Base-by-base conservation (phyloP, 1,140 invertebrate species). In the Pygmarrhopalites habei region DNA sequence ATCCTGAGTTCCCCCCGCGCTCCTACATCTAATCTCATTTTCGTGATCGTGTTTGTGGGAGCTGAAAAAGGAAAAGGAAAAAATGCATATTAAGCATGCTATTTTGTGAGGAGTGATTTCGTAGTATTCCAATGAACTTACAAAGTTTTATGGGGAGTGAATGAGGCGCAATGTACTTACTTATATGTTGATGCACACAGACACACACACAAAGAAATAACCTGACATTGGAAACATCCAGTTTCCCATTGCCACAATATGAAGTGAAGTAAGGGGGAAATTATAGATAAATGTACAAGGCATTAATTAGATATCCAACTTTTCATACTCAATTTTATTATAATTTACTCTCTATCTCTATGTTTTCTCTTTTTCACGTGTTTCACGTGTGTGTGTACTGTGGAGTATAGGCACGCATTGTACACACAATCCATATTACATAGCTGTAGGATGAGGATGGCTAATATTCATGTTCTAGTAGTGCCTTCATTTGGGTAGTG, bases 41-140 rank as follows among this genome's bases (percentile, higher is more conserved):
- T 62, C 60, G 60, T 62, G 60, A 62, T 62, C 60, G 53, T 62
- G 60, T 62, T 62, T 62, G 60, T 62, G 60, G 60, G 60, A 62
- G 60, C 60, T 62, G 60, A 62, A 62, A 62, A 62, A 62, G 53
- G 28, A 57, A 52, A 52, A 52, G 49, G 49, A 56, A 62, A 61
- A 62, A 62, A 60, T 60, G 59, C 35, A 52, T 60, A 53, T 53
- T 60, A 60, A 52, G 47, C 44, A 59, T 59, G 58, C 58, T 59
- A 59, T 59, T n/a, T 59, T 59, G 58, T 59, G 47, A 59, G 56
- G 1, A 26, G 10, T 46, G 56, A 46, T 44, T 58, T 46, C 41
- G 2, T 58, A 44, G 39, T 28, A 35, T 35, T n/a, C n/a, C n/a
- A n/a, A n/a, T n/a, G n/a, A n/a, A n/a, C 30, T 12, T 21, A 29